A percentile compares a stretch with the other conserved stretches of the same genome.
Evolutionary conservation across 2,797 vertebrate species (phyloP).

Genomic region (Cheirogaleus major): DNA sequence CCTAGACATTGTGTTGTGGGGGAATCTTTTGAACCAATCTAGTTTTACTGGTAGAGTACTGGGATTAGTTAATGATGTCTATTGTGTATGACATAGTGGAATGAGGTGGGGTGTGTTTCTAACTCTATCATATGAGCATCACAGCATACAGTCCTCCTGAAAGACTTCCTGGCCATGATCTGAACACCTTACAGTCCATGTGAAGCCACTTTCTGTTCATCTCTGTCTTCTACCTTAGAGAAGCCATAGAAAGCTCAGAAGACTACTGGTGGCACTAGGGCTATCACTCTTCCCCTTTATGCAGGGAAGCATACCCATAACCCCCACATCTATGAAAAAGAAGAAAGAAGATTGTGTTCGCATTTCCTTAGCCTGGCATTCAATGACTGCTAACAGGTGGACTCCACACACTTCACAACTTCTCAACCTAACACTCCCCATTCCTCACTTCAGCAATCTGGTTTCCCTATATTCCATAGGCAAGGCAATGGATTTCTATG

Average conservation of each 20-base stretch:
- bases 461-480: background rate
- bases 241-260: background rate
- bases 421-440: background rate
- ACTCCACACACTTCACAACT: background rate
- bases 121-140: background rate
- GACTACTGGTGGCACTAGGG: accelerated
- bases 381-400: no score
- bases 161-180: background rate
- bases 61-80: background rate
- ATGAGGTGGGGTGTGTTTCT: background rate
- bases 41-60: background rate
- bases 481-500: background rate
- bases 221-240: background rate
- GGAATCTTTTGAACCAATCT: background rate
- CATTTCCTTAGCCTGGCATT: background rate
- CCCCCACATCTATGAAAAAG: background rate
- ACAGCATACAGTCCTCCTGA: background rate
- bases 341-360: background rate
- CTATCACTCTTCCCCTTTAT: no score
- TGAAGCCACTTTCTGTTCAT: background rate
- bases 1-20: background rate
- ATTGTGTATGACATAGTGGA: background rate
- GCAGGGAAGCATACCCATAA: background rate
- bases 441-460: background rate
- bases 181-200: background rate